Conservation (phyloP, 2,113 vertebrate species). For the Macrotus californicus region DNA sequence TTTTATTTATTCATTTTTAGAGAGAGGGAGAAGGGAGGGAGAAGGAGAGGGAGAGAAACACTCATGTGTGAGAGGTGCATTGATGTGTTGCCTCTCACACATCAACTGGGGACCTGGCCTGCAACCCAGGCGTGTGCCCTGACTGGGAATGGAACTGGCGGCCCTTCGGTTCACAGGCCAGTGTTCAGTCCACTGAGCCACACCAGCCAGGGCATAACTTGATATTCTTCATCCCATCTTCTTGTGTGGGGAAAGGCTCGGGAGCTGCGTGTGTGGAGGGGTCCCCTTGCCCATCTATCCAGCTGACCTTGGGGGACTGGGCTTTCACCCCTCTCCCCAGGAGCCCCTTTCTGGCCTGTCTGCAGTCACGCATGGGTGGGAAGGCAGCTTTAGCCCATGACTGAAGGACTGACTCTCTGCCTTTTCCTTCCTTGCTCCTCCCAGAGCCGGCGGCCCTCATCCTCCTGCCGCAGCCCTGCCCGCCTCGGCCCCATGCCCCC, state of each 20-base stretch:
- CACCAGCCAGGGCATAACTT: background rate
- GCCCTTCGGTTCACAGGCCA: no score
- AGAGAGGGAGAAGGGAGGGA: no score
- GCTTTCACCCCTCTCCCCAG: background rate
- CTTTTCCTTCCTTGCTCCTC: background rate
- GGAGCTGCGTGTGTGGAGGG: no score
- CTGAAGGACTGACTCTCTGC: background rate
- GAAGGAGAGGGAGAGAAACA: no score
- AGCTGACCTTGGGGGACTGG: background rate
- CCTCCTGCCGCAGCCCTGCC: background rate
- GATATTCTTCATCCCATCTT: background rate
- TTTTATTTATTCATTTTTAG: no score
- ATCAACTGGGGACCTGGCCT: no score
- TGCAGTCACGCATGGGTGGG: background rate
- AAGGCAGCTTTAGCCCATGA: background rate
- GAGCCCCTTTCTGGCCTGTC: background rate
- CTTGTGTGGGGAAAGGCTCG: background rate
- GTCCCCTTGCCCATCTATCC: background rate
- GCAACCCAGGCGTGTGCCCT: no score
- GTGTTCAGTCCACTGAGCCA: no score
- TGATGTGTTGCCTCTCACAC: no score
- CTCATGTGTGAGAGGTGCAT: no score
- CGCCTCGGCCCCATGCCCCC: slow-evolving; percentile 62
- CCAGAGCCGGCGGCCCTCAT: slow-evolving; percentile 8
- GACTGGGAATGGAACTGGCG: no score